Evolutionary conservation across 2,113 vertebrate species (phyloP).

Genomic region (western clawed frog (Xenopus tropicalis)): UCB_Xtro_10.0 CM004448.2:67918501-67919000

Average conservation of each 20-base stretch:
- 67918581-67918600: constrained; percentile 76
- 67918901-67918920: constrained; percentile 11
- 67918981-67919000: constrained; percentile 27
- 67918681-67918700: constrained; percentile 73
- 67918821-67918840: constrained; percentile 45
- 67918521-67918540: constrained; percentile 79
- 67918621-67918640: constrained; percentile 71
- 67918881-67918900: background rate
- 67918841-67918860: background rate
- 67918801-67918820: constrained; percentile 47
- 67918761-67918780: constrained; percentile 60
- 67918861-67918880: background rate
- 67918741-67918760: constrained; percentile 66
- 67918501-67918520: constrained; percentile 85
- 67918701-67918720: constrained; percentile 72
- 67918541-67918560: constrained; percentile 74
- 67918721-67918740: constrained; percentile 64
- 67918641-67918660: constrained; percentile 70
- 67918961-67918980: constrained; percentile 38
- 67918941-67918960: constrained; percentile 11
- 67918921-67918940: constrained; percentile 22
- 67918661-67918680: constrained; percentile 87
- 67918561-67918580: constrained; percentile 65
- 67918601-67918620: constrained; percentile 73
- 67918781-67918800: constrained; percentile 54